phyloP scores from a whole-genome alignment of 2,888 invertebrate species.

The Lycaena phlaeas region DNA sequence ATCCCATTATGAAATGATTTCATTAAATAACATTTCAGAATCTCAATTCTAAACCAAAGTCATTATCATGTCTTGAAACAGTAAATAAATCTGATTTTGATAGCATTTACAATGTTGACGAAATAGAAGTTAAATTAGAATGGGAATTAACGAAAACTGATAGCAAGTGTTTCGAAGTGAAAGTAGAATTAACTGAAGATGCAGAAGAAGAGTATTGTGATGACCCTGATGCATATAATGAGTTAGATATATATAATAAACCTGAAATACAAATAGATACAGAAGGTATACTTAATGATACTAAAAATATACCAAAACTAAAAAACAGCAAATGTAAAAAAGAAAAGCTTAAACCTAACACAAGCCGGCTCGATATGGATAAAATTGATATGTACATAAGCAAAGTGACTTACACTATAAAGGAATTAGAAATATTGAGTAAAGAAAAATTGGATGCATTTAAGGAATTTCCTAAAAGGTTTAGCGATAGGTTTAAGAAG shows the following conservation, averaged over 20 bases:
- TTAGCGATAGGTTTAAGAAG: not conserved
- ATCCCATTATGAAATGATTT: not conserved
- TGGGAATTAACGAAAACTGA: not conserved
- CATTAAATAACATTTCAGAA: not conserved
- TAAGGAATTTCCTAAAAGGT: not conserved
- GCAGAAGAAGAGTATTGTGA: no score
- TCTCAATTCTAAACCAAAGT: not conserved
- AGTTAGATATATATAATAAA: not conserved
- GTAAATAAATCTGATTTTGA: not conserved
- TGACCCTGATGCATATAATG: not conserved
- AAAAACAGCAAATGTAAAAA: not conserved
- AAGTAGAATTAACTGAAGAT: not conserved
- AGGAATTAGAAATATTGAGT: not conserved
- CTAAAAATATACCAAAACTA: not conserved
- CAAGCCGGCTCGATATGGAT: not conserved
- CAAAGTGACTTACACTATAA: not conserved
- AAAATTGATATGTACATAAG: constrained; percentile 1
- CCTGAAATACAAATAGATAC: not conserved
- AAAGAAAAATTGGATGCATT: constrained; percentile 5
- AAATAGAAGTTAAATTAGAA: not conserved
- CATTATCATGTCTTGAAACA: not conserved
- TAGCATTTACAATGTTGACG: not conserved
- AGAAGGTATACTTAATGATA: not conserved
- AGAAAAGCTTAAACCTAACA: not conserved
- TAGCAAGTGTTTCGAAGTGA: not conserved